A percentile compares a stretch with the other conserved stretches of the same genome.
Conservation (phyloP, 92 coral and sea anemone genomes). For the Epizoanthus scotinus region DNA sequence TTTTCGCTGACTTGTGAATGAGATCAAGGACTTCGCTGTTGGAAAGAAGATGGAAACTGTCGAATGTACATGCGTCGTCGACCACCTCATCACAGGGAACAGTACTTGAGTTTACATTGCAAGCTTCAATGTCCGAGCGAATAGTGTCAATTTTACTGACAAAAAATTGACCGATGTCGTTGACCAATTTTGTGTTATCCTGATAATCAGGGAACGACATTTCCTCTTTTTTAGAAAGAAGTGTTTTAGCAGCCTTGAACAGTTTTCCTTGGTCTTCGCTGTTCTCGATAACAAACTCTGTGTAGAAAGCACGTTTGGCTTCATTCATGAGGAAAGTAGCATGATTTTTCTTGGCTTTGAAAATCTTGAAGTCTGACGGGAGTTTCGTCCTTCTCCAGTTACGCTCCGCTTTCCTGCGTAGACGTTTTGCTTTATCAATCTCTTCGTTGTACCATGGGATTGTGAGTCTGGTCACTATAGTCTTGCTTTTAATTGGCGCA, state of each 20-base stretch:
- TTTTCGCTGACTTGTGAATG: too few relatives aligned
- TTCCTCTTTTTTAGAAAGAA: slow-evolving; percentile 42
- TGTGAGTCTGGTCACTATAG: slow-evolving; percentile 38
- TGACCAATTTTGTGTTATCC: slow-evolving; percentile 26
- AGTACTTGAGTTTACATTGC: too few relatives aligned
- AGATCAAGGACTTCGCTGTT: too few relatives aligned
- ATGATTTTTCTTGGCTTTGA: slow-evolving; percentile 42
- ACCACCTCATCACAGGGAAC: too few relatives aligned
- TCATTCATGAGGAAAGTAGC: slow-evolving; percentile 57
- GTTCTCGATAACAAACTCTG: slow-evolving; percentile 49
- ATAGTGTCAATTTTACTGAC: slow-evolving; percentile 26
- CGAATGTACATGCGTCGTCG: too few relatives aligned
- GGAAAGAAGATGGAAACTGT: too few relatives aligned
- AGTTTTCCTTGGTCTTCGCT: slow-evolving; percentile 53
- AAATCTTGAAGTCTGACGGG: background rate
- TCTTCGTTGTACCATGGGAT: slow-evolving; percentile 59
- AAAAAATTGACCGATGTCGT: slow-evolving; percentile 33
- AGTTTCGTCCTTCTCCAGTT: slow-evolving; percentile 26
- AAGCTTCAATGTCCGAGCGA: background rate
- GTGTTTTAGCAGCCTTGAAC: slow-evolving; percentile 50
- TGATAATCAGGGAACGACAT: slow-evolving; percentile 24
- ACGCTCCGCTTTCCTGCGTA: slow-evolving; percentile 28
- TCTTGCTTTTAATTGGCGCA: slow-evolving; percentile 44
- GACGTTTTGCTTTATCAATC: slow-evolving; percentile 16
- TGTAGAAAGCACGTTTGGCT: slow-evolving; percentile 53